Evolutionary conservation across 2,113 vertebrate species (phyloP), one percentile per base, ranked within the genome.

Genomic region (Plecturocebus donacophilus): DNA sequence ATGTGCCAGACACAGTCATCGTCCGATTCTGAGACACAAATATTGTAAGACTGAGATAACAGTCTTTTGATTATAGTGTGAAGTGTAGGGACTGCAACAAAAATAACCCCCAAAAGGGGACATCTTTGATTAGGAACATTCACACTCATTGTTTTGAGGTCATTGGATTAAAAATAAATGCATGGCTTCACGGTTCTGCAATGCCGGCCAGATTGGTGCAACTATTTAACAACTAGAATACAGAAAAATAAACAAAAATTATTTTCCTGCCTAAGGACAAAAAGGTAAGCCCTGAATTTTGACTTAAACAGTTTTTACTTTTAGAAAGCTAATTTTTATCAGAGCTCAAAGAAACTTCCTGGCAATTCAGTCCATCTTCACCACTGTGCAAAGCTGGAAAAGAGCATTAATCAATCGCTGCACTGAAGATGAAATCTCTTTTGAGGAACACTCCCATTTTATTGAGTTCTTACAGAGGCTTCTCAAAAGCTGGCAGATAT

Each of bases 11-110:
- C 79, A 85, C 79, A 85, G 89, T 83, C 93, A 42, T 56, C 91
- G 56, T 97, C 96, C 95, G 54, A 82, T n/a, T 94, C 95, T 90
- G 98, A 98, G 86, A 98, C 98, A 98, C 23, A 95, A 40, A 95
- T 96, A 97, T 76, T 83, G 89, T 94, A 87, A 96, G 95, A 95
- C 97, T 8, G 23, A 97, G 98, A 91, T 77, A 95, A 91, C 87
- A 97, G 88, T 85, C 80, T 98, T 98, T 96, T 97, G 96, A 97
- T 97, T 98, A 96, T 20, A 85, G 90, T 79, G 76, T 94, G 96
- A 90, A 96, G 90, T 30, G 0, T 21, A 73, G 75, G 68, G 91
- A 92, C 87, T 81, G 88, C 71, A 96, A 66, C 81, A 90, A 93
- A 98, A 99, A 98, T 92, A 97, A 94, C 82, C 76, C 88, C n/a